Evolutionary conservation across 2,888 invertebrate species (phyloP).

Genomic region (Thereva unica): DNA sequence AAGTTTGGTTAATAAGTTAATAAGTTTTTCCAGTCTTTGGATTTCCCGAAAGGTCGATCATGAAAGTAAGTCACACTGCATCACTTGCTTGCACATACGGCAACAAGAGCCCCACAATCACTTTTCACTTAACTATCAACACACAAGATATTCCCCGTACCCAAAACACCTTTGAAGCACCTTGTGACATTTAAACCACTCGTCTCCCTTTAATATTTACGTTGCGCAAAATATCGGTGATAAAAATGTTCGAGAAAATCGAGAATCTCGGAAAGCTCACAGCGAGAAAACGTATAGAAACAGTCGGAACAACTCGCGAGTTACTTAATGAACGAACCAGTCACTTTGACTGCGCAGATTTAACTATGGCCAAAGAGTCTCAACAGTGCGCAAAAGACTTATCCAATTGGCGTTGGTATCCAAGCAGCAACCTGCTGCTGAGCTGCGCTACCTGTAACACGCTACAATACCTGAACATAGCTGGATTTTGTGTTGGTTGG

Average conservation of each 20-base stretch:
- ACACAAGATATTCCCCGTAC: no score
- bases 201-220: no score
- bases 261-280: no score
- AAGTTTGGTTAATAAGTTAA: background rate
- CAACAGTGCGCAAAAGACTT: constrained; percentile 16
- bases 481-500: no score
- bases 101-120: no score
- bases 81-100: background rate
- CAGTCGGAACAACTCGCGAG: background rate
- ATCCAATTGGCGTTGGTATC: background rate
- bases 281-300: no score
- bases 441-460: constrained; percentile 21
- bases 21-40: constrained; percentile 26
- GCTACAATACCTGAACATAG: constrained; percentile 16
- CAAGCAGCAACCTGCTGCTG: constrained; percentile 22
- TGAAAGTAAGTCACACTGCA: background rate
- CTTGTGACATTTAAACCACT: no score
- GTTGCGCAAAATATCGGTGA: no score
- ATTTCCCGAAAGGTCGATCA: constrained; percentile 7
- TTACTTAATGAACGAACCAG: constrained; percentile 25
- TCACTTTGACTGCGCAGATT: constrained; percentile 24
- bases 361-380: constrained; percentile 17
- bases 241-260: no score
- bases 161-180: no score
- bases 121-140: no score